phyloP scores from a whole-genome alignment of 2,888 invertebrate genomes.

The Epirrita christyi region DNA sequence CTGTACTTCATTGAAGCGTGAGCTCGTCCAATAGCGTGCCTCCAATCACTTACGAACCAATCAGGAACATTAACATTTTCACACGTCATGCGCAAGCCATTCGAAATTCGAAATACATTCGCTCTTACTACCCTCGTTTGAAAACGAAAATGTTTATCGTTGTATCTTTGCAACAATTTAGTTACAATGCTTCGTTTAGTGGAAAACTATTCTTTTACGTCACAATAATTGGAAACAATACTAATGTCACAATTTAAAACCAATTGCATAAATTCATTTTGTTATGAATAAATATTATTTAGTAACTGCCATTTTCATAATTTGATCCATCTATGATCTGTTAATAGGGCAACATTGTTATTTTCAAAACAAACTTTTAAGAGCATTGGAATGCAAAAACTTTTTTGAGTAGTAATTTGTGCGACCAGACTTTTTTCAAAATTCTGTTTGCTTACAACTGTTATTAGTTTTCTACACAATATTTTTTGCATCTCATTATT shows the following conservation, averaged over 20 bases:
- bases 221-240: neutral
- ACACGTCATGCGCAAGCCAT: neutral
- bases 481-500: no score
- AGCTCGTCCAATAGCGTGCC: constrained; percentile 9
- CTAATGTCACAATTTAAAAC: no score
- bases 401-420: no score
- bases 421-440: no score
- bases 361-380: no score
- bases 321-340: no score
- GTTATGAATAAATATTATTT: no score
- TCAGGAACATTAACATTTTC: constrained; percentile 16
- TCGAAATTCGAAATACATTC: constrained; percentile 23
- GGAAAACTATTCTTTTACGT: neutral
- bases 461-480: no score
- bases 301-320: no score
- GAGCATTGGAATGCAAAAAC: no score
- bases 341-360: no score
- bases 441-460: no score
- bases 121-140: constrained; percentile 26
- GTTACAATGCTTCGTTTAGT: neutral
- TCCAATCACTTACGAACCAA: constrained; percentile 11
- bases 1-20: constrained; percentile 5
- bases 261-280: neutral
- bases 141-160: neutral
- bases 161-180: neutral